These are phyloP conservation scores for Brachyalestes nurse DNA, from an alignment of 2,797 vertebrate genomes.

Conservation along the genomic window DNA sequence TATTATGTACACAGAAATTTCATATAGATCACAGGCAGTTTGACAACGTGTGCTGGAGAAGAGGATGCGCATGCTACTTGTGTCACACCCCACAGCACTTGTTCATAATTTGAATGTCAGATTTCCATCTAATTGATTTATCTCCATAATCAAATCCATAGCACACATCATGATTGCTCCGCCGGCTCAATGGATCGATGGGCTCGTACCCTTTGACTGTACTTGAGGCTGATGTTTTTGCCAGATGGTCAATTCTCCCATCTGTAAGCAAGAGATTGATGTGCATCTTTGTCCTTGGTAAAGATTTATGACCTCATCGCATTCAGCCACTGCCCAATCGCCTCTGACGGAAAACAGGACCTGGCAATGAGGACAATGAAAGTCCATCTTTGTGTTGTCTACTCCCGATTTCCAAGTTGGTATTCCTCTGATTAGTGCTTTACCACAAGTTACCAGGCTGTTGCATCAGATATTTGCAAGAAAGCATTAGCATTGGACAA, in stretches of 20 bases:
- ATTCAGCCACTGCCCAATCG: slow-evolving; percentile 1
- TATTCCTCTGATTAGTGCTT: slow-evolving; percentile 44
- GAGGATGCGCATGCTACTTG: background rate
- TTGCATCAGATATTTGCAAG: slow-evolving; percentile 54
- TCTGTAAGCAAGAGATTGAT: slow-evolving; percentile 58
- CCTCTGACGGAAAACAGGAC: slow-evolving; percentile 19
- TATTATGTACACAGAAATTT: background rate
- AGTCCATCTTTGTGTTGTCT: background rate
- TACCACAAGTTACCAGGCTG: slow-evolving; percentile 40
- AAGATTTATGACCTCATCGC: slow-evolving; percentile 56
- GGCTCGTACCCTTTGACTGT: slow-evolving; percentile 41
- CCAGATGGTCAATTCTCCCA: slow-evolving; percentile 58
- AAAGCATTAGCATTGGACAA: slow-evolving; percentile 49
- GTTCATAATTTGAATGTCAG: slow-evolving; percentile 17
- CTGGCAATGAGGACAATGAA: slow-evolving; percentile 21
- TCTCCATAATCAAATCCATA: slow-evolving; percentile 49
- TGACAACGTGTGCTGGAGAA: background rate
- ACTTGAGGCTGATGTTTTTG: slow-evolving; percentile 54
- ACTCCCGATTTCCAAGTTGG: background rate
- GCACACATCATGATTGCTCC: slow-evolving; percentile 45
- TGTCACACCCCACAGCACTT: slow-evolving; percentile 22
- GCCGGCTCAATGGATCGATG: slow-evolving; percentile 39
- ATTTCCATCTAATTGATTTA: slow-evolving; percentile 48
- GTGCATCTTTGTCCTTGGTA: slow-evolving; percentile 55
- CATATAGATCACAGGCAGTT: background rate